phyloP scores from a whole-genome alignment of 2,113 vertebrate genomes.

The Eretmochelys imbricata region DNA sequence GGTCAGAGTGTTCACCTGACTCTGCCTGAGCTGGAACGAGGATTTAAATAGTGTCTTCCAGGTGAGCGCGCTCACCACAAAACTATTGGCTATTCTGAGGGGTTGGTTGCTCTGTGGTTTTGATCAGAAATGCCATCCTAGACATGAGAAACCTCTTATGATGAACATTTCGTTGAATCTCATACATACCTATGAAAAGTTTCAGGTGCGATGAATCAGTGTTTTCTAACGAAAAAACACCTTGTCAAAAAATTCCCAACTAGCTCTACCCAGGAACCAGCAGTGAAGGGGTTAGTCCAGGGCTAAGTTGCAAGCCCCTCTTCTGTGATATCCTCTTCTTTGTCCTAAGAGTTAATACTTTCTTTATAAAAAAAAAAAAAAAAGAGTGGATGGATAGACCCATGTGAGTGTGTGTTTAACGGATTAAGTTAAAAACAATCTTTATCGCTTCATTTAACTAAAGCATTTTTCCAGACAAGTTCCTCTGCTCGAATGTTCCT shows the following conservation, averaged over 20 bases:
- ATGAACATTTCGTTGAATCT: background rate
- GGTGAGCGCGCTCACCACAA: background rate
- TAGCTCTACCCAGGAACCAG: background rate
- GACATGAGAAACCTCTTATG: background rate
- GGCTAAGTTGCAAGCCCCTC: background rate
- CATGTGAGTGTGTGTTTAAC: slow-evolving; percentile 60
- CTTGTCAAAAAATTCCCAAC: background rate
- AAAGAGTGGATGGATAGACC: background rate
- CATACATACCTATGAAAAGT: background rate
- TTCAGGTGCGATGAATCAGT: background rate
- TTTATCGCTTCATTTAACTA: slow-evolving; percentile 78
- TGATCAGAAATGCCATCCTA: background rate
- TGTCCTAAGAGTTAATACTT: background rate
- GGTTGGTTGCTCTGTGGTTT: background rate
- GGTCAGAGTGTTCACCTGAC: background rate
- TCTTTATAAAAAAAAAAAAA: background rate
- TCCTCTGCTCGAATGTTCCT: slow-evolving; percentile 74
- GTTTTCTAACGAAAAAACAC: background rate
- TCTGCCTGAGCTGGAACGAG: background rate
- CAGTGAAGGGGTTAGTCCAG: background rate
- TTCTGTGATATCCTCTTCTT: background rate
- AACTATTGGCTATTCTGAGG: background rate
- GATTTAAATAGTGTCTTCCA: background rate
- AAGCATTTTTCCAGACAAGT: slow-evolving; percentile 81
- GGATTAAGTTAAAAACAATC: slow-evolving; percentile 75